Base-by-base conservation (phyloP, 2,888 invertebrate genomes). In the Chouioia cunea region DNA sequence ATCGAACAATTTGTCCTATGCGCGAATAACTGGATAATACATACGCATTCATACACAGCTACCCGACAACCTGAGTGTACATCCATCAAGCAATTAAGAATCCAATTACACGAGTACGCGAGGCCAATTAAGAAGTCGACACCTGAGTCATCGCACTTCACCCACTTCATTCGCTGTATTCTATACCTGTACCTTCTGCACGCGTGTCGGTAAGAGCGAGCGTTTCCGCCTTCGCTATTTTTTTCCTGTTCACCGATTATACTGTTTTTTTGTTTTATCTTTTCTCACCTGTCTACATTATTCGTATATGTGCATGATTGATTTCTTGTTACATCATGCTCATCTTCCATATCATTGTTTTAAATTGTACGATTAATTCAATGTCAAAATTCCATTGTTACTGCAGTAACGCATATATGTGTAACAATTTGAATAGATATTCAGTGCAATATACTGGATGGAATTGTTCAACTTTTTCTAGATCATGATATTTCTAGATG, bases 81-180 rank as follows among this genome's bases (percentile, higher is more conserved):
- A 57, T 64, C 59, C 59, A 64, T 67, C 50, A 58, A 63, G 64
- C 67, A 71, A 71, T 71, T 67, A 67, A 64, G 64, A 59, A 54
- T 60, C 20, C 50, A 64, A 71, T 71, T 71, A 71, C 62, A 56
- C 22, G 62, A 4, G 56, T 22, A 2, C 18, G 44, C 54, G 48
- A 59, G 59, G 15, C 64, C 52, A 71, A 71, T 71, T 71, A 71
- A 64, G 54, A 53, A 67, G 64, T 64, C 70, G 50, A 62, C 65
- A 22, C 59, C 63, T 14, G 56, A 58, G 18, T 4, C 54, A 43
- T 43, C 58, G 27, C 58, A 48, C 44, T 65, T 62, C 68, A 57
- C 62, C 60, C 43, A 67, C 57, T 53, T 58, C 50, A 22, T 22
- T 46, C 52, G 16, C 10, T 23, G 27, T 2, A 10, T 1, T 16